These are phyloP conservation scores for Solenopsis fugax DNA, from an alignment of 1,140 invertebrate genomes.

Conservation along the genomic window DNA sequence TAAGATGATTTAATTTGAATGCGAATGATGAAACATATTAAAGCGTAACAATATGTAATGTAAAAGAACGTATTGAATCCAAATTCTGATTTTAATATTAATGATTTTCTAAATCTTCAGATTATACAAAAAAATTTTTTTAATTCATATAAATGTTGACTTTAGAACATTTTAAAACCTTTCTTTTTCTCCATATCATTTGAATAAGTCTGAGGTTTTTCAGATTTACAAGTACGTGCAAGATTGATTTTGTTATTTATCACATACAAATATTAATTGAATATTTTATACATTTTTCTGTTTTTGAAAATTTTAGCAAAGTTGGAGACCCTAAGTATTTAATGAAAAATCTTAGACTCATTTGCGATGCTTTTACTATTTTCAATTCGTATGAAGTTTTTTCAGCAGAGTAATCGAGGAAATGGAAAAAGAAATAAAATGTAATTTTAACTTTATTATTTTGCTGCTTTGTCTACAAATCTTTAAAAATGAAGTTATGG, in stretches of 20 bases:
- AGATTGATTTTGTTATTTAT: not conserved
- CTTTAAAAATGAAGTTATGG: not conserved
- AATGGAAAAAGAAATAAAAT: no score
- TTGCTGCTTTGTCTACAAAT: not conserved
- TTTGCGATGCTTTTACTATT: not conserved
- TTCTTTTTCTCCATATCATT: not conserved
- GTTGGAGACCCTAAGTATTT: not conserved
- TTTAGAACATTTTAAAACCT: not conserved
- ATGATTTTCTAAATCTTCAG: not conserved
- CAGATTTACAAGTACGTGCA: not conserved
- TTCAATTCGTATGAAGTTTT: not conserved
- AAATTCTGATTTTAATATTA: not conserved
- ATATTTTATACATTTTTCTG: not conserved
- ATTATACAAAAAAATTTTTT: not conserved
- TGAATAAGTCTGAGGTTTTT: not conserved
- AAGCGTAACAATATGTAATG: no score
- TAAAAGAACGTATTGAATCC: not conserved
- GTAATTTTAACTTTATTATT: not conserved
- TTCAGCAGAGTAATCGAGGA: not conserved
- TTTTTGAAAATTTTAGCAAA: not conserved
- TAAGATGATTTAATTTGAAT: not conserved
- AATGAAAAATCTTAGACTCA: not conserved
- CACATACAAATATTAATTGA: not conserved
- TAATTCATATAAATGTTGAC: not conserved
- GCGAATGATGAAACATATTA: not conserved